Conservation (phyloP, 1,140 invertebrate species). For the Maniola jurtina region DNA sequence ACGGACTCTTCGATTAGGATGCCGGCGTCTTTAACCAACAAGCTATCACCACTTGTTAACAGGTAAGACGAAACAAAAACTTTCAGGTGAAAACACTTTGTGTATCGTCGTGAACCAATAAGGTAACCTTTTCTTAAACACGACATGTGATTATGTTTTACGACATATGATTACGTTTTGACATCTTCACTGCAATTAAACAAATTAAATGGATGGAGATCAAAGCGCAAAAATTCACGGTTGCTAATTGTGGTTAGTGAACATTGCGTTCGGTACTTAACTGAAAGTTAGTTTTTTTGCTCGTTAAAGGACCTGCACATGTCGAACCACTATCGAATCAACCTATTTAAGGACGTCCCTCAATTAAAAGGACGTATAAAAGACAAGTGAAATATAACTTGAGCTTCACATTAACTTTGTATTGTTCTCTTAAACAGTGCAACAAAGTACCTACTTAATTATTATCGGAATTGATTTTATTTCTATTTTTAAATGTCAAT, state of each 20-base stretch:
- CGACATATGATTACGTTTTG: conserved; percentile 1
- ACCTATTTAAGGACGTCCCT: conserved; percentile 16
- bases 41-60: too few species aligned
- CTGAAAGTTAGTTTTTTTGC: conserved; percentile 22
- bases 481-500: too few species aligned
- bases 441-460: neutral
- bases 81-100: neutral
- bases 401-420: conserved; percentile 7
- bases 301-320: conserved; percentile 18
- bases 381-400: conserved; percentile 5
- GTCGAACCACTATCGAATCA: conserved; percentile 16
- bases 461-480: too few species aligned
- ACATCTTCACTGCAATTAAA: conserved; percentile 14
- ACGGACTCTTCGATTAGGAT: too few species aligned
- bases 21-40: too few species aligned
- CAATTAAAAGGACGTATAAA: conserved; percentile 27
- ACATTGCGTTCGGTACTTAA: conserved; percentile 14
- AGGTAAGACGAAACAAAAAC: neutral
- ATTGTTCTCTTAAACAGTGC: neutral
- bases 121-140: conserved; percentile 1
- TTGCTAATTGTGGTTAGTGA: conserved; percentile 11
- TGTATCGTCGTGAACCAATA: neutral
- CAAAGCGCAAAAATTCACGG: conserved; percentile 17
- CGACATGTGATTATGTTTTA: neutral
- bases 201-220: conserved; percentile 15